Conservation (phyloP, 2,113 vertebrate species). For the Micromys minutus region DNA sequence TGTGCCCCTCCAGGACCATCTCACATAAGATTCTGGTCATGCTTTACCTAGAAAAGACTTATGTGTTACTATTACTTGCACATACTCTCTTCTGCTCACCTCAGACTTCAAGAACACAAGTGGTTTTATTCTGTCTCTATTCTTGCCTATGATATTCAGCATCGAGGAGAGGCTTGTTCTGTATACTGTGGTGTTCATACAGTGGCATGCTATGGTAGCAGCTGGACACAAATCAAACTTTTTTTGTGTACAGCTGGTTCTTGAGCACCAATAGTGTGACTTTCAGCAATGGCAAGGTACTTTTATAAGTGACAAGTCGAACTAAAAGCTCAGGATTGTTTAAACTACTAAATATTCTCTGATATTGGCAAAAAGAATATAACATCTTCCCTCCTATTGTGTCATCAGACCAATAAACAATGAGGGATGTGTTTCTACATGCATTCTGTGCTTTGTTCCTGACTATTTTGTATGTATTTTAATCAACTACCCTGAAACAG, state of each 20-base stretch:
- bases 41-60: background rate
- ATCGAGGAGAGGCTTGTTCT: background rate
- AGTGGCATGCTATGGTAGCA: background rate
- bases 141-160: background rate
- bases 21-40: background rate
- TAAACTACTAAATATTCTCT: background rate
- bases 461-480: conserved; percentile 13
- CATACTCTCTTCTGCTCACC: background rate
- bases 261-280: background rate
- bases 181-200: background rate
- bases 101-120: background rate
- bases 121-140: background rate
- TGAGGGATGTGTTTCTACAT: background rate
- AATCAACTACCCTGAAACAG: background rate
- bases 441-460: background rate
- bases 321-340: background rate
- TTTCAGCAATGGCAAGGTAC: background rate
- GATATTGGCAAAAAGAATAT: background rate
- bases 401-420: background rate
- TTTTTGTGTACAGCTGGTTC: background rate
- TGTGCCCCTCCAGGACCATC: background rate
- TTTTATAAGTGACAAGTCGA: conserved; percentile 17
- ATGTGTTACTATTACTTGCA: background rate
- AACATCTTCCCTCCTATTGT: background rate
- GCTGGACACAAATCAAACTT: background rate